Evolutionary conservation across 2,797 vertebrate genomes (phyloP).

Genomic region (Crax fasciolata): DNA sequence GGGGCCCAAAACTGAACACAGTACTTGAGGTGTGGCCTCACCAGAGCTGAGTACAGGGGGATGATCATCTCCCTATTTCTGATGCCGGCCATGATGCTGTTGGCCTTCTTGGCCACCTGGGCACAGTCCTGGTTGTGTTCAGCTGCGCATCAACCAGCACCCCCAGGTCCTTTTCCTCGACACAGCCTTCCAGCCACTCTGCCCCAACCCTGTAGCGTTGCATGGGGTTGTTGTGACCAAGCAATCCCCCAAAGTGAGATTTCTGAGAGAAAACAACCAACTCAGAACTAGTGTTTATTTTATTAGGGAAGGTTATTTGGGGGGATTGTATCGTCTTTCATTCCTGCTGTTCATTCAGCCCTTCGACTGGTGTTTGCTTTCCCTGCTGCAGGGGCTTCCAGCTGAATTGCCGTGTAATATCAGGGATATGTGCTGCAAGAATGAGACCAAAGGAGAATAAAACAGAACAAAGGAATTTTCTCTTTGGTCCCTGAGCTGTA

Average conservation of each 20-base stretch:
- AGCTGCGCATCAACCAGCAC: no score
- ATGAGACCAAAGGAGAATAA: not conserved
- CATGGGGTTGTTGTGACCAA: not conserved
- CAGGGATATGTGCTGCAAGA: not conserved
- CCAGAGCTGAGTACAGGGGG: no score
- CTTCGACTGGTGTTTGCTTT: not conserved
- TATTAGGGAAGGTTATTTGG: not conserved
- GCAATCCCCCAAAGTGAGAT: not conserved
- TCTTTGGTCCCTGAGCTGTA: not conserved
- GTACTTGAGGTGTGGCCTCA: no score
- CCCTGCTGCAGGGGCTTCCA: not conserved
- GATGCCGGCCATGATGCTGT: no score
- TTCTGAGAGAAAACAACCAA: not conserved
- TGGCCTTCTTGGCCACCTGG: no score
- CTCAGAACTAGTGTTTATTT: not conserved
- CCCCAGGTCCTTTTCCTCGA: no score
- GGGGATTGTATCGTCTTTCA: not conserved
- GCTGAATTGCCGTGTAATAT: not conserved
- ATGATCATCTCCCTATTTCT: no score
- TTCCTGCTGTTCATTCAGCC: fast-evolving
- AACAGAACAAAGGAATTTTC: not conserved
- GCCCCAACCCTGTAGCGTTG: no score
- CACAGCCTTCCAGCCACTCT: no score
- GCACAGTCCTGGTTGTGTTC: no score
- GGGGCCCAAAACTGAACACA: no score